Evolutionary conservation across 2,888 invertebrate genomes (phyloP).

Genomic region (Sepiola atlantica): DNA sequence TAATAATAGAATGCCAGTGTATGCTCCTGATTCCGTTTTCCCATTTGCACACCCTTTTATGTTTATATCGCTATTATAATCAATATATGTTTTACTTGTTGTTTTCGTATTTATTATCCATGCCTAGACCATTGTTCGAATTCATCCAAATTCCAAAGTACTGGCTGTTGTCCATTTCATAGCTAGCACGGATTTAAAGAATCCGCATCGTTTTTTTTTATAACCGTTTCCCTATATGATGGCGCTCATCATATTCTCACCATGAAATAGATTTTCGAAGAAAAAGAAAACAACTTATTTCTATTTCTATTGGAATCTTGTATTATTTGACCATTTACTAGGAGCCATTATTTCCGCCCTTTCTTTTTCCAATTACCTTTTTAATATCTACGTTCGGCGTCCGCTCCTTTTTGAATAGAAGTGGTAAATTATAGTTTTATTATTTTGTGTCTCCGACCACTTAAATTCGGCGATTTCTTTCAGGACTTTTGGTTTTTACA

Average conservation of each 20-base stretch:
- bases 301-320: neutral
- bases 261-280: neutral
- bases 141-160: neutral
- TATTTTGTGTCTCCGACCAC: neutral
- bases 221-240: neutral
- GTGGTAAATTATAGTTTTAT: constrained; percentile 2
- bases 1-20: neutral
- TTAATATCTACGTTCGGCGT: neutral
- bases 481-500: neutral
- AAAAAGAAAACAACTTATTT: neutral
- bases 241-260: neutral
- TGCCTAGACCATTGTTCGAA: neutral
- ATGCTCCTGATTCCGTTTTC: neutral
- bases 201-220: neutral
- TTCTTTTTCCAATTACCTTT: neutral
- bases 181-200: neutral
- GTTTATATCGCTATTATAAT: neutral
- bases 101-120: neutral
- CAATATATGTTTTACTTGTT: neutral
- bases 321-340: neutral
- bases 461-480: neutral
- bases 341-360: neutral
- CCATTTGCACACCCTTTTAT: neutral
- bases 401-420: neutral
- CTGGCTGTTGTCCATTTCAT: neutral